phyloP scores from a whole-genome alignment of 2,113 vertebrate species.

The Corapipo altera region DNA sequence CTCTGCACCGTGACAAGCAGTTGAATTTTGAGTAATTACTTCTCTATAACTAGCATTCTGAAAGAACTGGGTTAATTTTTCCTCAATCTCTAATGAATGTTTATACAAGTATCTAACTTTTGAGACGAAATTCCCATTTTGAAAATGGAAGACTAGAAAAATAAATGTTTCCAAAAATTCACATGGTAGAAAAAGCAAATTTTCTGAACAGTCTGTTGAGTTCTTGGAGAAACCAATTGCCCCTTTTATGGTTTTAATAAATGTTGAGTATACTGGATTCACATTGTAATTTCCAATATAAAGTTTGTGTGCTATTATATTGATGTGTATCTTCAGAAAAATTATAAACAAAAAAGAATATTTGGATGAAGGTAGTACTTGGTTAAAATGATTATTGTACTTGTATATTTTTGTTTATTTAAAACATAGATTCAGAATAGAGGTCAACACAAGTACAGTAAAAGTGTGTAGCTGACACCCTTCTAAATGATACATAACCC shows the following conservation, averaged over 20 bases:
- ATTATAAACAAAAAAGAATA: background rate
- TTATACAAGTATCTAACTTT: background rate
- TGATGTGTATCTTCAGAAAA: background rate
- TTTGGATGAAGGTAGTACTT: background rate
- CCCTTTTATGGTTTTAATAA: background rate
- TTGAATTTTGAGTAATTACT: slow-evolving; percentile 10
- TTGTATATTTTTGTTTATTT: background rate
- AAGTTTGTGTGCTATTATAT: background rate
- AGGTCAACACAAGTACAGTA: background rate
- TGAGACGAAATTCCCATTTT: background rate
- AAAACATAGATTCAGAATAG: background rate
- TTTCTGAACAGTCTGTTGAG: background rate
- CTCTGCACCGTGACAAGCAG: background rate
- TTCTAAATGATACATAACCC: background rate
- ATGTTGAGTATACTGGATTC: background rate
- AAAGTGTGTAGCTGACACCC: background rate
- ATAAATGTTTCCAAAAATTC: background rate
- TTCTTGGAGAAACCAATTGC: background rate
- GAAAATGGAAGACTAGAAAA: background rate
- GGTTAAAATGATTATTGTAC: background rate
- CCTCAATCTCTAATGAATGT: background rate
- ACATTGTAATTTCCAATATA: background rate
- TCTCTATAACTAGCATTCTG: background rate
- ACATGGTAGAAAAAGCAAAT: background rate
- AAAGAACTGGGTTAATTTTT: slow-evolving; percentile 10